Conservation (phyloP, 2,888 invertebrate genomes). For the Megalurothrips usitatus region DNA sequence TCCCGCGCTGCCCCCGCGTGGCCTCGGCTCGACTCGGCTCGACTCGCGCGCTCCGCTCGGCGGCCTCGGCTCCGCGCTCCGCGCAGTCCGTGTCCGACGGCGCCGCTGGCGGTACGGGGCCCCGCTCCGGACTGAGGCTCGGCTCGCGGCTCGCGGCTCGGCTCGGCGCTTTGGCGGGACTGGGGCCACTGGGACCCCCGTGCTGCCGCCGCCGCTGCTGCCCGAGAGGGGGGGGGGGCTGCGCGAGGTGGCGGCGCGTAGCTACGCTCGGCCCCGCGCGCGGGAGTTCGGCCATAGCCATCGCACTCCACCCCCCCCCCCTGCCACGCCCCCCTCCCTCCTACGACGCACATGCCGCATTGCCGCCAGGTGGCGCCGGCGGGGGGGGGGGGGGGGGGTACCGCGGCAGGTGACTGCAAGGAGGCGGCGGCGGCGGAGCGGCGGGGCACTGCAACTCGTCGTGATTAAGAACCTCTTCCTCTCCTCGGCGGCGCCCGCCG, state of each 20-base stretch:
- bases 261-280: too few relatives aligned
- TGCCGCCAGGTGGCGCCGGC: constrained; percentile 26
- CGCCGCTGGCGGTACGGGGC: too few relatives aligned
- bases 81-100: background rate
- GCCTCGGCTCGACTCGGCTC: constrained; percentile 18
- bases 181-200: background rate
- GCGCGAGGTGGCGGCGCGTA: constrained; percentile 6
- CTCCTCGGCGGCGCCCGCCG: background rate
- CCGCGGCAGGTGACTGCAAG: background rate
- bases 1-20: background rate
- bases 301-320: constrained; percentile 20
- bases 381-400: background rate
- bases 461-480: too few relatives aligned
- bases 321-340: constrained; percentile 8
- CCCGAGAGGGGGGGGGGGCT: background rate
- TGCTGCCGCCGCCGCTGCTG: background rate
- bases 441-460: background rate
- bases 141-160: background rate
- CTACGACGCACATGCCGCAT: background rate
- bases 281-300: background rate
- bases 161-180: too few relatives aligned
- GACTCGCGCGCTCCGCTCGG: background rate
- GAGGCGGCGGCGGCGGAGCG: background rate
- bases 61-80: constrained; percentile 4
- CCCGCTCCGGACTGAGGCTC: too few relatives aligned